Base-by-base conservation (phyloP, 2,888 invertebrate species). In the Chloroclystis v-ata region DNA sequence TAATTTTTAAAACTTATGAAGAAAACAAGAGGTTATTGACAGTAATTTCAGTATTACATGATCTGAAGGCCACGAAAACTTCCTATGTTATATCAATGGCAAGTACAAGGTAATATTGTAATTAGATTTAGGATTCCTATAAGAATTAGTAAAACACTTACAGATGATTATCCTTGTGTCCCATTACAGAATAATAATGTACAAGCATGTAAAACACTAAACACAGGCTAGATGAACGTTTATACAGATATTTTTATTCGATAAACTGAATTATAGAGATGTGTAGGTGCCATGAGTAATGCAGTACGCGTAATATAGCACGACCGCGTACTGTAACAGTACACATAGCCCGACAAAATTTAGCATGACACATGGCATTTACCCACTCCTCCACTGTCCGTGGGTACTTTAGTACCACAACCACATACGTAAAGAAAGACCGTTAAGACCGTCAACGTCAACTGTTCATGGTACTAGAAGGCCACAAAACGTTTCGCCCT, bases 221-320 rank as follows among this genome's bases (percentile, higher is more conserved):
- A 57, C 62, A 56, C 50, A 48, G 37, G 50, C 50, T 65, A 48
- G 37, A 47, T 52, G 53, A 54, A 72, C 43, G 71, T 77, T 85
- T 86, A 83, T 84, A 85, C 80, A 83, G 85, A 84, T 83, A 83
- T 78, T 82, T 20, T 82, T 71, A 66, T 63, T 63, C 62, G 75
- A 70, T 76, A 75, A 58, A 59, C 55, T 60, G 57, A 35, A 72
- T 74, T 74, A 70, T n/a, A n/a, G n/a, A n/a, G n/a, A n/a, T n/a
- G n/a, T n/a, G n/a, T n/a, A n/a, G n/a, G n/a, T n/a, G n/a, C n/a
- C n/a, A n/a, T n/a, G n/a, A n/a, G n/a, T n/a, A n/a, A n/a, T n/a
- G n/a, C n/a, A n/a, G n/a, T n/a, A n/a, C n/a, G n/a, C n/a, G n/a
- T n/a, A n/a, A n/a, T n/a, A n/a, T n/a, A n/a, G n/a, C n/a, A n/a